Base-by-base conservation (phyloP, 2,113 vertebrate genomes). In the Trochalopteron elliotii region DNA sequence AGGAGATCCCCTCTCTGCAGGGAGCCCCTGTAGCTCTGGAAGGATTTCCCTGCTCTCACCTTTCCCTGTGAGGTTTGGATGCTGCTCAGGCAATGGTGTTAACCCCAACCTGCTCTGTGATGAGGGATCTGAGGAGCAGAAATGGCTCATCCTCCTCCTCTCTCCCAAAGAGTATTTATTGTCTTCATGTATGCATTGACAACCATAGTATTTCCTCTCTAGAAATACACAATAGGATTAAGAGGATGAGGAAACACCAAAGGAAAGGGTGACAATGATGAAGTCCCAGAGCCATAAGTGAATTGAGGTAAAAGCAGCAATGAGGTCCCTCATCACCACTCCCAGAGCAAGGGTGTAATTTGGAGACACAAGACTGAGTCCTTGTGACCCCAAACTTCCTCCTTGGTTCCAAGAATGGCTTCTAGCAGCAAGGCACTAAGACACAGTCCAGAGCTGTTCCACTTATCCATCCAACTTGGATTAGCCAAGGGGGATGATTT, bases 261-360 rank as follows among this genome's bases (percentile, higher is more conserved):
- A 64, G 49, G 44, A 13, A 59, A 47, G 31, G 28, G 30, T 30
- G 52, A 44, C 3, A 65, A n/a, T 9, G 16, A 15, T 45, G 33
- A 79, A 55, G 20, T 53, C 27, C 39, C 65, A 40, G 7, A 15
- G 33, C 59, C 33, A 3, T 1, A 45, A 12, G 5, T 79, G 53
- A 55, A 50, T 5, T 12, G 23, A 47, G n/a, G 56, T 63, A 19
- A 67, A 89, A 79, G 69, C 61, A 92, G 60, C 74, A 65, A 1
- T 2, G 47, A 74, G 44, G 40, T 71, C n/a, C 14, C 33, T 33
- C 4, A 0, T 15, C 53, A 33, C 30, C 39, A 25, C 0, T 45
- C 33, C 69, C 78, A 59, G 81, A 65, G 60, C 76, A 65, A 28
- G 37, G 20, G 9, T 49, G 49, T 3, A 4, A 52, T 50, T 2